Conservation (phyloP, 1,140 invertebrate genomes). For the Belonocnema kinseyi region DNA sequence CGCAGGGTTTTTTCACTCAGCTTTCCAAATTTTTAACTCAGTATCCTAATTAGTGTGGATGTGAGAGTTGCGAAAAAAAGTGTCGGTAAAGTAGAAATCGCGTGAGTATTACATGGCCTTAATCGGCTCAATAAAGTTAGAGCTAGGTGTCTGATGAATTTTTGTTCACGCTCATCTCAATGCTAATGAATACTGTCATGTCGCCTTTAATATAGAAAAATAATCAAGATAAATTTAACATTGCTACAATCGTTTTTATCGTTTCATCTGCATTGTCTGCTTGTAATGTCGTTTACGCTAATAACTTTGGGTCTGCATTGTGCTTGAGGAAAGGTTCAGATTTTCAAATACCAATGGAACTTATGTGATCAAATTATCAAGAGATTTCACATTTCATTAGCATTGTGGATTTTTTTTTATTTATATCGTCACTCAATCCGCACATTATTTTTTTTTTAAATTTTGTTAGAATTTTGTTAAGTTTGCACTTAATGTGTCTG, state of each 20-base stretch:
- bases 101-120: no score
- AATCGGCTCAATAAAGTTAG: no score
- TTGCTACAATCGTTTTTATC: neutral
- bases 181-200: slow-evolving; percentile 11
- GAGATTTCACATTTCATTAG: slow-evolving; percentile 3
- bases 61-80: no score
- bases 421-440: slow-evolving; percentile 1
- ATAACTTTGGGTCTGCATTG: neutral
- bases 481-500: slow-evolving; percentile 1
- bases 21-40: no score
- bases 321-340: neutral
- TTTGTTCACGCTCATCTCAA: neutral
- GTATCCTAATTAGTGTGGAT: no score
- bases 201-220: neutral
- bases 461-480: neutral
- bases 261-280: neutral
- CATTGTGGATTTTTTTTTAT: slow-evolving; percentile 18
- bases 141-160: no score
- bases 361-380: neutral
- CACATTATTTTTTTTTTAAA: neutral
- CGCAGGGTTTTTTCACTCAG: no score
- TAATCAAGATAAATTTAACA: neutral
- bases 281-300: neutral
- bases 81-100: no score
- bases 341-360: neutral